A percentile compares a stretch with the other conserved stretches of the same genome.
These are phyloP conservation scores for Forpus xanthops DNA, from an alignment of 2,797 vertebrate species.

Conservation along the genomic window DNA sequence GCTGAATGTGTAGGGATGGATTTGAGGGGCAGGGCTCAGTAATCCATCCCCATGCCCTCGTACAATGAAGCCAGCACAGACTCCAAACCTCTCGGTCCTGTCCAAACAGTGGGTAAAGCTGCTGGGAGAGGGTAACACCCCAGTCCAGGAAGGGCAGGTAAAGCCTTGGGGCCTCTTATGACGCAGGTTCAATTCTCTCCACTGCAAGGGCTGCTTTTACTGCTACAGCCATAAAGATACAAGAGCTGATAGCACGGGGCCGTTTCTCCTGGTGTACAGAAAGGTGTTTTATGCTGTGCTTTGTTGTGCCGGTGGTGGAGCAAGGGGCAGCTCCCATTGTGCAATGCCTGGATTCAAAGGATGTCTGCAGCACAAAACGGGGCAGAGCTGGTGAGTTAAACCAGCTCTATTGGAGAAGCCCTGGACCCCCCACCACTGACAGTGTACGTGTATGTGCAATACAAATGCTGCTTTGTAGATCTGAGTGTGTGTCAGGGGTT, in stretches of 20 bases:
- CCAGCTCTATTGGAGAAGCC: neutral
- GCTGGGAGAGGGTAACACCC: neutral
- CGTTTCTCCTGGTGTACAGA: neutral
- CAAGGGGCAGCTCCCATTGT: neutral
- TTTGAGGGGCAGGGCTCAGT: neutral
- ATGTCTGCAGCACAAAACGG: neutral
- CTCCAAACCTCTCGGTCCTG: neutral
- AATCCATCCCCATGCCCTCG: neutral
- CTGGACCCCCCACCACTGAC: accelerated
- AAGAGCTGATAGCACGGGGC: neutral
- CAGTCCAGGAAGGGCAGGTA: neutral
- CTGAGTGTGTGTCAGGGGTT: neutral
- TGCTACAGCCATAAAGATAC: neutral
- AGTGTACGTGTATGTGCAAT: accelerated
- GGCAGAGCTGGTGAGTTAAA: neutral
- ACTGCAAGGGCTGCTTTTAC: neutral
- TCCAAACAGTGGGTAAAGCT: neutral
- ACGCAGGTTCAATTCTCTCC: accelerated
- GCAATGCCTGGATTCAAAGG: neutral
- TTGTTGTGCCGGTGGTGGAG: neutral
- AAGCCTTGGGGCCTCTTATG: neutral
- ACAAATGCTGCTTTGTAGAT: neutral
- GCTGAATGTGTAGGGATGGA: neutral
- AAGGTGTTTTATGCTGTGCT: neutral
- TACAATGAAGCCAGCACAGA: neutral